Evolutionary conservation across 2,797 vertebrate species (phyloP).

Genomic region (Harpagifer antarcticus): DNA sequence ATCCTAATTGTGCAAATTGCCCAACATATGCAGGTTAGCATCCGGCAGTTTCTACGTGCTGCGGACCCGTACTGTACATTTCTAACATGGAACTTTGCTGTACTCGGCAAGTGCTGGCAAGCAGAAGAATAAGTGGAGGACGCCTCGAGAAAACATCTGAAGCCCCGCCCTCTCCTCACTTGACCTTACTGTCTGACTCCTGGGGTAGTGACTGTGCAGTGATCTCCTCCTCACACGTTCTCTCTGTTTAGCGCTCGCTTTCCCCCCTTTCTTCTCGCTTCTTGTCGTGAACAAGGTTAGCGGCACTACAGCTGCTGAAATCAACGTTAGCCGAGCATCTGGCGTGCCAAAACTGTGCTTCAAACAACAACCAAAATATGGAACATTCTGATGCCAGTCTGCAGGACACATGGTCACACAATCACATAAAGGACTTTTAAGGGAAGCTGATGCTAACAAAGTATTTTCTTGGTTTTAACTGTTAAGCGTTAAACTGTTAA

Average conservation of each 20-base stretch:
- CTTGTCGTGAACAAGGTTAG: conserved; percentile 46
- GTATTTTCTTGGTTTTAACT: conserved; percentile 14
- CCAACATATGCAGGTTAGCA: too few relatives aligned
- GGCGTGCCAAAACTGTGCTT: conserved; percentile 60
- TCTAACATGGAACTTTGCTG: too few relatives aligned
- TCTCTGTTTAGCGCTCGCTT: conserved; percentile 37
- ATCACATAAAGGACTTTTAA: conserved; percentile 24
- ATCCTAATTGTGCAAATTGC: too few relatives aligned
- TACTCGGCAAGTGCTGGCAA: too few relatives aligned
- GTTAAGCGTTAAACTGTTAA: too few relatives aligned
- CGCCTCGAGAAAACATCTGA: conserved; percentile 31
- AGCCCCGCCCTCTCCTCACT: conserved; percentile 52
- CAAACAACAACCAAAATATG: conserved; percentile 18
- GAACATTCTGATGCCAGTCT: conserved; percentile 8
- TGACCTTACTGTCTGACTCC: conserved; percentile 69
- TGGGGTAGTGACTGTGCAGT: conserved; percentile 61
- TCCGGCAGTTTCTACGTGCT: too few relatives aligned
- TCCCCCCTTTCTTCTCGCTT: conserved; percentile 46
- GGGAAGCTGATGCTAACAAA: conserved; percentile 30
- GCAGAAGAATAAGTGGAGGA: conserved; percentile 24
- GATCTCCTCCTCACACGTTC: conserved; percentile 34
- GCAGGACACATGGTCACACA: conserved; percentile 21
- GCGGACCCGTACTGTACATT: too few relatives aligned
- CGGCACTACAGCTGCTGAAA: conserved; percentile 31
- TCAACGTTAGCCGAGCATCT: conserved; percentile 47